Base-by-base conservation (phyloP, 2,113 vertebrate species). In the Sardina pilchardus region DNA sequence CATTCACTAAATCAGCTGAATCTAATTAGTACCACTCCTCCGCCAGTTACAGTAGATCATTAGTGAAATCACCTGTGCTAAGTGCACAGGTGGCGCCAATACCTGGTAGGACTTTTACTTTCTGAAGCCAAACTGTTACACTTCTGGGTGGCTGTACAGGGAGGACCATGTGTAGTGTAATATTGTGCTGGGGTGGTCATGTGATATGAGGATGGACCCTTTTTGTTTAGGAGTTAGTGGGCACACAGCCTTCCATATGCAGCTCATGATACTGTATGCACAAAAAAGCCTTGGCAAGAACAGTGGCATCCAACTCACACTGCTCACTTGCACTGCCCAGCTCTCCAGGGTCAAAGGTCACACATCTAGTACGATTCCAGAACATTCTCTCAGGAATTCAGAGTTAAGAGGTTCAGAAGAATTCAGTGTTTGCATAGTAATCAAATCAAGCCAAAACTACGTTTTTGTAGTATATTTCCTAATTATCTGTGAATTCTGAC, bases 191-290 rank as follows among this genome's bases (percentile, higher is more conserved):
- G 5, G 9, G 24, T 71, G 63, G 63, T 63, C 24, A 24, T 63
- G 59, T 71, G 7, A 71, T 26, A n/a, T 71, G 63, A 39, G 59
- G 83, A 84, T 53, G 81, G 84, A 45, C 17, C 63, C 26, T 83
- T 81, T 24, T 81, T 24, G 45, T 47, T 47, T 82, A 30, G 78
- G 21, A 2, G 84, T 87, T 87, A 86, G 86, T 75, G 83, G 44
- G 78, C 88, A 83, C 88, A 83, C 47, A 88, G 78, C 63, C 26
- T 81, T 45, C 43, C 75, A 82, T 86, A 85, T 83, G 86, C 34
- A 67, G 56, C 86, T 75, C 86, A 78, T 81, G 48, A 85, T 82
- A n/a, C n/a, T n/a, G n/a, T n/a, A 87, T 86, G 84, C 87, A 87
- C 84, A 89, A 48, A 43, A 89, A 48, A 43, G 36, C 42, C 26